Evolutionary conservation across 2,113 vertebrate species (phyloP).

Genomic region (Brachirus orientalis): DNA sequence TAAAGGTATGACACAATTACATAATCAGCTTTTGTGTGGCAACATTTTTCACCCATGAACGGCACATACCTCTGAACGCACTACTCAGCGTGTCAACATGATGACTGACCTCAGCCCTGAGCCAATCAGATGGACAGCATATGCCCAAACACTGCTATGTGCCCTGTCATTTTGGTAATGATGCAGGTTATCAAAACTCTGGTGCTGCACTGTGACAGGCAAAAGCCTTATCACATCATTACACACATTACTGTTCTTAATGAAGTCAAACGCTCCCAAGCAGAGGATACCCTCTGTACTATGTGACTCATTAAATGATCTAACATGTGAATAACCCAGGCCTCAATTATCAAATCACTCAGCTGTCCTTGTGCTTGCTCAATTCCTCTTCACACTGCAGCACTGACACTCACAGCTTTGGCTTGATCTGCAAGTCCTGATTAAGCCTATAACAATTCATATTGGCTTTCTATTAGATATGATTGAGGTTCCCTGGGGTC

Average conservation of each 20-base stretch:
- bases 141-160: constrained; percentile 22
- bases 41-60: no score
- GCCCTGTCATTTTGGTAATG: constrained; percentile 56
- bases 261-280: constrained; percentile 56
- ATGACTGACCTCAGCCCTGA: constrained; percentile 19
- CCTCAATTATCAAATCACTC: constrained; percentile 52
- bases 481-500: background rate
- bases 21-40: no score
- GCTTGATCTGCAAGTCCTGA: background rate
- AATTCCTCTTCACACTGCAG: constrained; percentile 4
- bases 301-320: constrained; percentile 53
- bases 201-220: constrained; percentile 54
- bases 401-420: background rate
- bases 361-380: constrained; percentile 1
- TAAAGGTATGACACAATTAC: no score
- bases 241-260: constrained; percentile 67
- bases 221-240: constrained; percentile 59
- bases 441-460: background rate
- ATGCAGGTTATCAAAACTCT: constrained; percentile 46
- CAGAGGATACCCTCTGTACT: constrained; percentile 28
- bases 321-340: constrained; percentile 47
- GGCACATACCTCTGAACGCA: no score
- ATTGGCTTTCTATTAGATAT: background rate
- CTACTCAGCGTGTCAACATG: background rate
- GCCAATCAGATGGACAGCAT: constrained; percentile 43